Base-by-base conservation (phyloP, 2,113 vertebrate species). In the Passer montanus region DNA sequence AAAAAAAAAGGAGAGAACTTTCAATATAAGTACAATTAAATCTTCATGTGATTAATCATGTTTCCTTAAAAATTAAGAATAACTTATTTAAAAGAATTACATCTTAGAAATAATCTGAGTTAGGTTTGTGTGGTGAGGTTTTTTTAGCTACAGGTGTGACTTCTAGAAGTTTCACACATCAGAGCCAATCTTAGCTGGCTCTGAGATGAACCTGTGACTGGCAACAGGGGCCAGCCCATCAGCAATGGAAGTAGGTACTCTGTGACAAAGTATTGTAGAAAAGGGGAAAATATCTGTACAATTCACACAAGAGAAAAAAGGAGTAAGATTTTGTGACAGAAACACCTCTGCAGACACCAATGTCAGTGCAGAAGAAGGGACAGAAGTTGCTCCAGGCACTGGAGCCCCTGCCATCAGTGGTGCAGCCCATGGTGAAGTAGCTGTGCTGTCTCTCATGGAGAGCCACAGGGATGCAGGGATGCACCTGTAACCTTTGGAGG, bases 351-450 rank as follows among this genome's bases (percentile, higher is more conserved):
- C 13, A 68, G 31, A 31, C 18, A 28, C 3, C 3, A 15, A 56
- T 4, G 37, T 12, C 4, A 4, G 6, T 50, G 44, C 35, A 55
- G 33, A 49, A 70, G 19, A 6, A 26, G 3, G 19, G 30, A 24
- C 10, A 37, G 23, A 23, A 60, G 1, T 17, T 27, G 6, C 9
- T 60, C 10, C 35, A 39, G 52, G 23, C 3, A 0, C 22, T 1
- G 0, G 15, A 53, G 19, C 26, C 24, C 1, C 14, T 15, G 6
- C 30, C 52, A 27, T 4, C 17, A 0, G 0, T 37, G 19, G 18
- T 24, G 53, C 14, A 69, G 26, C 2, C 15, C 30, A 5, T 55
- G 37, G 33, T 31, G 21, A 37, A 3, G 13, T 9, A 78, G n/a
- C 11, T n/a, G 19, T 49, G 4, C 4, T 35, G 15, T 26, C 56